Evolutionary conservation across 2,113 vertebrate genomes (phyloP).

Genomic region (Sialia sialis): DNA sequence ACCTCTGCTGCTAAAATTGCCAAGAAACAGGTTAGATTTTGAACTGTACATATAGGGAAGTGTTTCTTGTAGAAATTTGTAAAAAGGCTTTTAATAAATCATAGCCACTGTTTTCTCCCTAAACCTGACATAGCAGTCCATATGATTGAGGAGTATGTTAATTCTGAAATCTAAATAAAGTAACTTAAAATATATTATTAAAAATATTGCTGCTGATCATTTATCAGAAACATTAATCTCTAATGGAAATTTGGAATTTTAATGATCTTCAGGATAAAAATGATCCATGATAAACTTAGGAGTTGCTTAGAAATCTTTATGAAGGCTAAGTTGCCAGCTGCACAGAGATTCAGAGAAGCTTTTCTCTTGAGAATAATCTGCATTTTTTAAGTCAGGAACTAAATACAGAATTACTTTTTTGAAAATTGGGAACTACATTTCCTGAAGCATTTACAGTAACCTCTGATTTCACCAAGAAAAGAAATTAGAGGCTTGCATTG

Average conservation of each 20-base stretch:
- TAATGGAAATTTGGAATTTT: neutral
- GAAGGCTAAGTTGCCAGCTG: neutral
- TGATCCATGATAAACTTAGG: neutral
- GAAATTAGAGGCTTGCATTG: neutral
- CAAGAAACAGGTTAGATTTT: neutral
- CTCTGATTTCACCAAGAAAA: neutral
- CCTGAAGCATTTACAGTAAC: neutral
- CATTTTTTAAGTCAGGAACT: neutral
- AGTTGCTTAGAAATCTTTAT: neutral
- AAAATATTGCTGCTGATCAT: neutral
- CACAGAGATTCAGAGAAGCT: neutral
- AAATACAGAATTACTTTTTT: neutral
- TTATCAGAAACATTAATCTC: neutral
- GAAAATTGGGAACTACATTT: neutral
- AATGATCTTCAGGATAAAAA: neutral
- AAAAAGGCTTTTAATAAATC: neutral
- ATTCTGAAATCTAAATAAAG: neutral
- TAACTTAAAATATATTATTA: neutral
- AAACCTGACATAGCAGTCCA: neutral
- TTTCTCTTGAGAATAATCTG: neutral
- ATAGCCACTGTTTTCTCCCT: neutral
- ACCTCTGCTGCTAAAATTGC: neutral
- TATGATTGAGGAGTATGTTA: neutral
- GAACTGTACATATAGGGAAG: neutral
- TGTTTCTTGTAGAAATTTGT: neutral